Conservation (phyloP, 2,888 invertebrate genomes). For the Ganaspis brasiliensis region DNA sequence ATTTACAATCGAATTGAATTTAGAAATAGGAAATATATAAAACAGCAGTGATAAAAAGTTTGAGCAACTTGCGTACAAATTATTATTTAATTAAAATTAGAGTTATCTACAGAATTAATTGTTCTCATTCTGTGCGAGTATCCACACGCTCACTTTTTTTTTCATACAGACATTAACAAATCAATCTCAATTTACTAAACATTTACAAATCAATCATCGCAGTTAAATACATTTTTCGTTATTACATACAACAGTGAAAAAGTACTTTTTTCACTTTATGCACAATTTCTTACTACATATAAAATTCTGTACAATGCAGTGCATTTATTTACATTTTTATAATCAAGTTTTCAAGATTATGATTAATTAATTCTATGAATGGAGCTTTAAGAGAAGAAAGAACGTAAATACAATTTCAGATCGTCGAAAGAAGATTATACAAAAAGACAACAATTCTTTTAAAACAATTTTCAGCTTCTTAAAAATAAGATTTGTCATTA, state of each 20-base stretch:
- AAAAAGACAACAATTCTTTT: no score
- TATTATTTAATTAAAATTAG: slow-evolving; percentile 27
- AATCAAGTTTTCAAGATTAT: slow-evolving; percentile 15
- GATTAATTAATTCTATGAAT: not conserved
- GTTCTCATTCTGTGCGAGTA: not conserved
- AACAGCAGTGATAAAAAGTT: slow-evolving; percentile 20
- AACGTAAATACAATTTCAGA: no score
- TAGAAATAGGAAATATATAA: not conserved
- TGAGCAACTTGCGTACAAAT: slow-evolving; percentile 33
- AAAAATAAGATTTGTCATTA: slow-evolving; percentile 1
- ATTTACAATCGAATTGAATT: not conserved
- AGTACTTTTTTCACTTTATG: slow-evolving; percentile 38
- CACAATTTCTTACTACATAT: slow-evolving; percentile 11
- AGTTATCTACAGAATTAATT: slow-evolving; percentile 33
- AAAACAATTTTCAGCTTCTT: slow-evolving; percentile 24
- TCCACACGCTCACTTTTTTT: slow-evolving; percentile 3
- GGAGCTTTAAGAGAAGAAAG: no score
- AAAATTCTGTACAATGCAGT: slow-evolving; percentile 32
- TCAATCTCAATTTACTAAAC: not conserved
- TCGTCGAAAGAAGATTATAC: no score
- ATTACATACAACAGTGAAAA: slow-evolving; percentile 63
- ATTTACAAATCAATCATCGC: slow-evolving; percentile 46
- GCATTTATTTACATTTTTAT: slow-evolving; percentile 28
- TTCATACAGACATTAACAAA: slow-evolving; percentile 9
- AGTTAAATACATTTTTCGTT: slow-evolving; percentile 59